Conservation (phyloP, 2,113 vertebrate species). For the Edolisoma coerulescens region DNA sequence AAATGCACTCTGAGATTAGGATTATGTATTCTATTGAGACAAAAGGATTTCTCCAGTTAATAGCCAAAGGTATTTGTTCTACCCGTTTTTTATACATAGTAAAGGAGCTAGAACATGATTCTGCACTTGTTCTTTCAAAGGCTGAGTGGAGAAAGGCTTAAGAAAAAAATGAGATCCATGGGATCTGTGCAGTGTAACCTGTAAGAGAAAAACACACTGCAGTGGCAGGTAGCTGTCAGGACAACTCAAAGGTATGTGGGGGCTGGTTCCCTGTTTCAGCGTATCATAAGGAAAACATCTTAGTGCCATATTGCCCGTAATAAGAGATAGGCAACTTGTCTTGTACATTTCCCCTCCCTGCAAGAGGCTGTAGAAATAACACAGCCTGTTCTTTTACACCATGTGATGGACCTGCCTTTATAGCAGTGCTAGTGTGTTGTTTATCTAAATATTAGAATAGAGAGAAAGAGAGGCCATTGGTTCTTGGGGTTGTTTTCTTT, state of each 20-base stretch:
- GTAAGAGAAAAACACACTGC: neutral
- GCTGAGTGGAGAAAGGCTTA: neutral
- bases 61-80: neutral
- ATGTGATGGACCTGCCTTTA: neutral
- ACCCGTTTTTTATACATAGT: neutral
- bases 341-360: neutral
- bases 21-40: neutral
- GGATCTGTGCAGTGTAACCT: neutral
- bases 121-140: neutral
- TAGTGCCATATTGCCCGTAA: neutral
- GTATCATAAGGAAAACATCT: neutral
- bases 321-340: neutral
- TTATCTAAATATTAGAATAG: neutral
- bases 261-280: neutral
- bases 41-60: neutral
- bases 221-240: neutral
- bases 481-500: slow-evolving; percentile 25
- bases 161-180: neutral
- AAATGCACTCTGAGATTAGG: neutral
- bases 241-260: neutral
- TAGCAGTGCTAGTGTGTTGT: neutral
- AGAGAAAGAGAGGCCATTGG: neutral
- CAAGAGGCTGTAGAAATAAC: neutral
- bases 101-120: neutral
- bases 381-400: neutral